Conservation (phyloP, 1,140 invertebrate species). For the Lepidostoma basale region DNA sequence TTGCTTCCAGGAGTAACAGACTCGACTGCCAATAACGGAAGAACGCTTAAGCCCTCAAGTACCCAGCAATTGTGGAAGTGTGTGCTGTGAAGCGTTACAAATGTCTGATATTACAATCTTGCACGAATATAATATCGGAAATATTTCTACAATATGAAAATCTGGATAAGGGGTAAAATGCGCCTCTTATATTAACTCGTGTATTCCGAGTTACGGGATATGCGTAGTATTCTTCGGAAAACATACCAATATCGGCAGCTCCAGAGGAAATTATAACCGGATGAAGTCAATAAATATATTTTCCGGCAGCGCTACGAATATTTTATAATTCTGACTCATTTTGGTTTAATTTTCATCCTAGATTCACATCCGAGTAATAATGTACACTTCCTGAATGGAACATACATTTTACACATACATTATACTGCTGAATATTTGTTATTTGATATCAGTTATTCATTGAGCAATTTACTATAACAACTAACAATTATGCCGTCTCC, state of each 20-base stretch:
- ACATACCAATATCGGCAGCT: neutral
- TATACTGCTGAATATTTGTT: no score
- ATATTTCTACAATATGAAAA: conserved; percentile 20
- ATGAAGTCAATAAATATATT: neutral
- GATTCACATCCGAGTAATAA: no score
- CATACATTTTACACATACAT: no score
- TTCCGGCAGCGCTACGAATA: no score
- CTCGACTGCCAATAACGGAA: neutral
- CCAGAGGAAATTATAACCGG: neutral
- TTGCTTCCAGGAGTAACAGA: neutral
- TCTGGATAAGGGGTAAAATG: neutral
- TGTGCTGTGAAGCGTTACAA: conserved; percentile 1
- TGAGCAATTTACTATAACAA: no score
- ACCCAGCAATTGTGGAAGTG: conserved; percentile 9
- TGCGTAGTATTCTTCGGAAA: conserved; percentile 6
- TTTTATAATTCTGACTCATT: no score
- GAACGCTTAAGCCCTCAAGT: conserved; percentile 6
- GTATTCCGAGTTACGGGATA: neutral
- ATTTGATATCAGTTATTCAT: no score
- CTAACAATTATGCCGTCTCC: no score
- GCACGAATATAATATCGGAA: conserved; percentile 23
- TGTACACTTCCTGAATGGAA: no score
- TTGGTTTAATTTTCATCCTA: no score
- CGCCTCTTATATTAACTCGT: neutral
- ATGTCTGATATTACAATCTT: conserved; percentile 22